Evolutionary conservation across 2,888 invertebrate genomes (phyloP), one percentile per base, ranked within the genome.

Genomic region (Parochlus steinenii): DNA sequence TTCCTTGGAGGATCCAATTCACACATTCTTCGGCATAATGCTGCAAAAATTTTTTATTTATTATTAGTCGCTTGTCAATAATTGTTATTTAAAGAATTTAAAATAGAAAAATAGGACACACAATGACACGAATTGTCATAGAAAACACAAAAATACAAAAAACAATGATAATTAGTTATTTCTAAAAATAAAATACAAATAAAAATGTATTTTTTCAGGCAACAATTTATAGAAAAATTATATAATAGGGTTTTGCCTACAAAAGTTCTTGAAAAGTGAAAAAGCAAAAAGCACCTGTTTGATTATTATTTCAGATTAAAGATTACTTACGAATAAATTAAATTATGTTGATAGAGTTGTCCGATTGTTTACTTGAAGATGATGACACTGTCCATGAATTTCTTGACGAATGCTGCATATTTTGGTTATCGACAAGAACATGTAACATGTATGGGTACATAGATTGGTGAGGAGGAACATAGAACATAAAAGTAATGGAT

Each of bases 11-110:
- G n/a, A n/a, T 63, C 62, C 60, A 69, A 68, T 52, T 73, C 74
- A 62, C 79, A 78, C 74, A 89, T 75, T 69, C 73, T 77, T 67
- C 77, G 74, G 62, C 87, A 75, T 72, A 90, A 89, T 63, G 78
- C 83, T 83, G 66, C 39, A 63, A 58, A 46, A 43, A 30, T 19
- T n/a, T 8, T 22, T 22, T 22, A 8, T 28, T 28, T 28, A 10
- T 14, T 16, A 14, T n/a, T 12, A 28, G 16, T 19, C 12, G 8
- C 6, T 11, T 22, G 11, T 12, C 6, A 11, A 31, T 12, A 10
- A 5, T 7, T 16, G 16, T 8, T 31, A 5, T 6, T 19, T 5
- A 16, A 6, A n/a, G n/a, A 29, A 29, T 6, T 5, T 29, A 29
- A 16, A 5, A 17, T 14, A 31, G 15, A 18, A 12, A 19, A 6